phyloP scores from a whole-genome alignment of 2,888 invertebrate species.

The Habrosyne pyritoides region DNA sequence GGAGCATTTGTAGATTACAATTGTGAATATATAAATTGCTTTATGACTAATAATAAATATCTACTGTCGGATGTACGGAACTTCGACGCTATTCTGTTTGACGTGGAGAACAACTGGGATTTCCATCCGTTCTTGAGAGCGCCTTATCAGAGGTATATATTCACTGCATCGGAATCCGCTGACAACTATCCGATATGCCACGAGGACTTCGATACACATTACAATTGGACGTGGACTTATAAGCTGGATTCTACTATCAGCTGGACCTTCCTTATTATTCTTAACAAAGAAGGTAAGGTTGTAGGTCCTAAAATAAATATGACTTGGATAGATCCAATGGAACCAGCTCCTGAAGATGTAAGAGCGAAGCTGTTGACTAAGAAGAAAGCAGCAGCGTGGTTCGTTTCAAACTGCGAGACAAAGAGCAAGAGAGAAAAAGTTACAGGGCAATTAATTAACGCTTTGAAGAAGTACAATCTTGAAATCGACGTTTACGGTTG shows the following conservation, averaged over 20 bases:
- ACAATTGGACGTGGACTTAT: slow-evolving; percentile 68
- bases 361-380: slow-evolving; percentile 49
- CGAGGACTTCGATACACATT: slow-evolving; percentile 49
- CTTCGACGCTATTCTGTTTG: slow-evolving; percentile 81
- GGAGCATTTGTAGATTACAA: slow-evolving; percentile 49
- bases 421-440: slow-evolving; percentile 40
- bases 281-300: slow-evolving; percentile 46
- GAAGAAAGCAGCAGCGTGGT: slow-evolving; percentile 66
- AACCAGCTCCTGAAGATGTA: slow-evolving; percentile 37
- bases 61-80: slow-evolving; percentile 55
- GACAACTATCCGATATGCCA: slow-evolving; percentile 54
- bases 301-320: slow-evolving; percentile 66
- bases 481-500: slow-evolving; percentile 62
- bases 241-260: slow-evolving; percentile 62
- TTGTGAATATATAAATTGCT: slow-evolving; percentile 73
- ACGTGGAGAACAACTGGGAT: slow-evolving; percentile 68
- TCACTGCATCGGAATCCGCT: slow-evolving; percentile 61
- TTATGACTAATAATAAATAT: slow-evolving; percentile 55
- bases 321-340: slow-evolving; percentile 51
- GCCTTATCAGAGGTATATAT: slow-evolving; percentile 75
- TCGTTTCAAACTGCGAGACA: slow-evolving; percentile 58
- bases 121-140: slow-evolving; percentile 49
- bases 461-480: slow-evolving; percentile 45
- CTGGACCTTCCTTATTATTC: slow-evolving; percentile 50
- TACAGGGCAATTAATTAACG: slow-evolving; percentile 34